phyloP scores from a whole-genome alignment of 2,888 invertebrate species.

The Polydrusus cervinus region DNA sequence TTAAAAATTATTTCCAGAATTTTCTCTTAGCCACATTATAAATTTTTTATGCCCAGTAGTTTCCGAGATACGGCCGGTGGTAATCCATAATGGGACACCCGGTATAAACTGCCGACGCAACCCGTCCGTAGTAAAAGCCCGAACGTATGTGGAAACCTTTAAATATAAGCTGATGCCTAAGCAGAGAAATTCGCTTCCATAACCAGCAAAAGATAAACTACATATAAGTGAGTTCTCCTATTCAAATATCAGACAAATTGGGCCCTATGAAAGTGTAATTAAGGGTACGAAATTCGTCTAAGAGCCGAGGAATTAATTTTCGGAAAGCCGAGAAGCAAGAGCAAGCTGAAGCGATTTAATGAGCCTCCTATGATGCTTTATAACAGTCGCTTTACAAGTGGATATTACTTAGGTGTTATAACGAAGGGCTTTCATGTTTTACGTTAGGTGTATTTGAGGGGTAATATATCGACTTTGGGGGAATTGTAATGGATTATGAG shows the following conservation, averaged over 20 bases:
- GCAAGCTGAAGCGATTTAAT: constrained; percentile 11
- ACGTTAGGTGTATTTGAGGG: constrained; percentile 4
- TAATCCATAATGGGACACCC: too few relatives aligned
- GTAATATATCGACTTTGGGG: constrained; percentile 1
- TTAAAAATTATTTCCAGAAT: too few relatives aligned
- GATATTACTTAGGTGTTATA: constrained; percentile 11
- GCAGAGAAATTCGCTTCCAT: too few relatives aligned
- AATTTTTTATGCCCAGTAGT: too few relatives aligned
- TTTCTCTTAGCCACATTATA: too few relatives aligned
- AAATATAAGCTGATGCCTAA: too few relatives aligned
- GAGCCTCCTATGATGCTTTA: constrained; percentile 29
- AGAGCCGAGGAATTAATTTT: constrained; percentile 14
- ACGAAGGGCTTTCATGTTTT: constrained; percentile 17
- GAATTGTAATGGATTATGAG: not conserved
- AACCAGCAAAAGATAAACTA: too few relatives aligned
- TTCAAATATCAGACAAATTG: constrained; percentile 16
- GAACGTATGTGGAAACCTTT: too few relatives aligned
- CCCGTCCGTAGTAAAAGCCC: too few relatives aligned
- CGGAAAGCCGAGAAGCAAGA: constrained; percentile 8
- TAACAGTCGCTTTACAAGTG: constrained; percentile 3
- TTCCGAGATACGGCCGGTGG: too few relatives aligned
- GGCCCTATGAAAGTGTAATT: constrained; percentile 14
- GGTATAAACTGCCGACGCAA: too few relatives aligned
- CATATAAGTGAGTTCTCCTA: constrained; percentile 6
- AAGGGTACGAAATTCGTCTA: constrained; percentile 11